phyloP scores from a whole-genome alignment of 2,888 invertebrate species.

The Athetis lepigone region DNA sequence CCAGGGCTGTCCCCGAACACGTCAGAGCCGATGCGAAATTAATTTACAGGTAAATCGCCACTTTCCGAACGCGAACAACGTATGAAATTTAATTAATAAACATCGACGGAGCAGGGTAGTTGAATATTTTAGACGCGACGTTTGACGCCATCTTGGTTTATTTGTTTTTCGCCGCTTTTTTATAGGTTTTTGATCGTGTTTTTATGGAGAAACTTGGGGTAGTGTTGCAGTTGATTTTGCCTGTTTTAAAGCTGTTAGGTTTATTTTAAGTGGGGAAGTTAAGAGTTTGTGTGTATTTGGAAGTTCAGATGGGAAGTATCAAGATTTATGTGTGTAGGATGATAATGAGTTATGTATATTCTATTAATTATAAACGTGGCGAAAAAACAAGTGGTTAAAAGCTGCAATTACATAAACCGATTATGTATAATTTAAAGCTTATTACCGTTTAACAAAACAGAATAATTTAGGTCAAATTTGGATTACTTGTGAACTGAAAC shows the following conservation, averaged over 20 bases:
- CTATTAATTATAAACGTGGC: too few relatives aligned
- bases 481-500: too few relatives aligned
- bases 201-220: constrained; percentile 7
- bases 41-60: constrained; percentile 76
- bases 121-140: constrained; percentile 40
- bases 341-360: too few relatives aligned
- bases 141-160: constrained; percentile 13
- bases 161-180: constrained; percentile 1
- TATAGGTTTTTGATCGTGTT: background rate
- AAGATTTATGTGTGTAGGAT: too few relatives aligned
- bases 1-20: constrained; percentile 68
- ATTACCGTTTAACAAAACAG: too few relatives aligned
- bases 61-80: constrained; percentile 69
- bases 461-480: too few relatives aligned
- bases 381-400: too few relatives aligned
- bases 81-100: constrained; percentile 75
- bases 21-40: constrained; percentile 67
- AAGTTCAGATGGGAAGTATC: too few relatives aligned
- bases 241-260: background rate
- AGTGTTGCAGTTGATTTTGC: background rate
- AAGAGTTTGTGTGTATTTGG: too few relatives aligned
- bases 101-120: constrained; percentile 48
- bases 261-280: background rate
- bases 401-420: too few relatives aligned
- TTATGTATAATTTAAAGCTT: too few relatives aligned